Evolutionary conservation across 2,113 vertebrate species (phyloP).

Genomic region (Sarotherodon lohbergeri): DNA sequence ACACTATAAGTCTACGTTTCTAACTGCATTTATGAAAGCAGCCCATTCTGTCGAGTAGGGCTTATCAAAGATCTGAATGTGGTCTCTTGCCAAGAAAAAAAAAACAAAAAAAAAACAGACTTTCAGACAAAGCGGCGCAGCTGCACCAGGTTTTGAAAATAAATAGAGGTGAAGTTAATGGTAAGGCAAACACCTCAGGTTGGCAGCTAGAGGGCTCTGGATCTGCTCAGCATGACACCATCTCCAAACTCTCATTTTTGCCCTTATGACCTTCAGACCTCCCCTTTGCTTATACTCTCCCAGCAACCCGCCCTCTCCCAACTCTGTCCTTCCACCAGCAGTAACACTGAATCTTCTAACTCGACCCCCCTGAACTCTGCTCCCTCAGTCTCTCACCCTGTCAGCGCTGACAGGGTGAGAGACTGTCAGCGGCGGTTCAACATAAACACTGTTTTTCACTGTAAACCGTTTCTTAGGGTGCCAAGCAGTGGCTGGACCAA

Average conservation of each 20-base stretch:
- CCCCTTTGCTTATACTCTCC: neutral
- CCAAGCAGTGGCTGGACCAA: constrained; percentile 27
- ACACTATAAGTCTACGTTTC: neutral
- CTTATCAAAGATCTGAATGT: constrained; percentile 35
- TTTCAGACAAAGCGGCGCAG: constrained; percentile 46
- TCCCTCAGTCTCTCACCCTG: constrained; percentile 50
- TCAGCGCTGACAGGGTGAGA: constrained; percentile 39
- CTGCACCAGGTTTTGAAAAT: constrained; percentile 56
- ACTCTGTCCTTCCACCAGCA: constrained; percentile 17
- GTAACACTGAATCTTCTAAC: constrained; percentile 49
- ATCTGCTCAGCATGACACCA: constrained; percentile 64
- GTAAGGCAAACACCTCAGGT: constrained; percentile 63
- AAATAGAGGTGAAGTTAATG: constrained; percentile 65
- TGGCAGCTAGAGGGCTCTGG: constrained; percentile 65
- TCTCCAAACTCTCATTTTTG: constrained; percentile 62
- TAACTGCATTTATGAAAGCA: neutral
- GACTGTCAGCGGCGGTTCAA: neutral
- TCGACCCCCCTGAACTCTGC: constrained; percentile 57
- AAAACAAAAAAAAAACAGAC: constrained; percentile 8
- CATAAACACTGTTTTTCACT: neutral
- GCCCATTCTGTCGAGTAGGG: neutral
- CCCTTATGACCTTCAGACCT: constrained; percentile 54
- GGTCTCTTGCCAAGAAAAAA: constrained; percentile 8
- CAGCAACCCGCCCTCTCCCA: neutral
- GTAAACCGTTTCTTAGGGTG: neutral